phyloP scores from a whole-genome alignment of 2,797 vertebrate genomes.

The Scolopax rusticola region DNA sequence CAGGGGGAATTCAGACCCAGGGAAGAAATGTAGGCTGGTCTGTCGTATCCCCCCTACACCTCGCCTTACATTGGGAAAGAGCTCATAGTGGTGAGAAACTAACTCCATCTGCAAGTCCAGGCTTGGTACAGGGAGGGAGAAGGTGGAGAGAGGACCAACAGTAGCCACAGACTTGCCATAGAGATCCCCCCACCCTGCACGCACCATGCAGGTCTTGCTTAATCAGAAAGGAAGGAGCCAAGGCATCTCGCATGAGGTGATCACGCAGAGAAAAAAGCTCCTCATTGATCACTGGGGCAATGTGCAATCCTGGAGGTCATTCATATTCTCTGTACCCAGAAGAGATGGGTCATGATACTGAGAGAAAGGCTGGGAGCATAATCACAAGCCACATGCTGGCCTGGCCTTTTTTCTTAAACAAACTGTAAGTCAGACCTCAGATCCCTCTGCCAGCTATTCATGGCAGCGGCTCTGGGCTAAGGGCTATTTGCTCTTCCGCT shows the following conservation, averaged over 20 bases:
- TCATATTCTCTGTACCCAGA: neutral
- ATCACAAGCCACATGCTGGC: neutral
- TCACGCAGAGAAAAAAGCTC: neutral
- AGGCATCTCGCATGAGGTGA: neutral
- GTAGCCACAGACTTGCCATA: neutral
- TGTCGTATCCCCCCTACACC: neutral
- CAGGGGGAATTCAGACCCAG: neutral
- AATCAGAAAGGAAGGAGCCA: neutral
- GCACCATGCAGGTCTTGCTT: neutral
- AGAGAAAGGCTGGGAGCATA: neutral
- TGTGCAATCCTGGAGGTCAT: neutral
- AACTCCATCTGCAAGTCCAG: neutral
- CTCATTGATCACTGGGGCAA: neutral
- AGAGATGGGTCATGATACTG: neutral
- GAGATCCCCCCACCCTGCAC: neutral
- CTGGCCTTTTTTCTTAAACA: neutral
- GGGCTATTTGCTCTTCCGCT: neutral
- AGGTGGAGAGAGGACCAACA: neutral
- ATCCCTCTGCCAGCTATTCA: neutral
- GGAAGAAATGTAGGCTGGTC: neutral
- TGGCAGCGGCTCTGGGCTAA: rapidly evolving
- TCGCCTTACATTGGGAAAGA: neutral
- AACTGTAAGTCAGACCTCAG: neutral
- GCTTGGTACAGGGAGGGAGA: neutral
- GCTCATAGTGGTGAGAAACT: neutral